A percentile compares a stretch with the other conserved stretches of the same genome.
Evolutionary conservation across 2,888 invertebrate species (phyloP).

Genomic region (Acanthosepion esculentum): DNA sequence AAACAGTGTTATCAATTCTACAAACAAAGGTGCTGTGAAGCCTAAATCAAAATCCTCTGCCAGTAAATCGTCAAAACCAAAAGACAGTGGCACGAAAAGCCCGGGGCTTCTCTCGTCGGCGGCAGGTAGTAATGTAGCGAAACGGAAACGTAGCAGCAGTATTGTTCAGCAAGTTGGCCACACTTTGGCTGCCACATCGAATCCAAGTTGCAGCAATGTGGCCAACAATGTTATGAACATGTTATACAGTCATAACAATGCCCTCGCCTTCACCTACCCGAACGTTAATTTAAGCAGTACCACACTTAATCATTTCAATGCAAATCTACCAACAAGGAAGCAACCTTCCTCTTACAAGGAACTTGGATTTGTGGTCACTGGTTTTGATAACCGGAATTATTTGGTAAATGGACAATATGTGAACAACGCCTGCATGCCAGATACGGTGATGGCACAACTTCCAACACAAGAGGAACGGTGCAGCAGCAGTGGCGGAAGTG

Average conservation of each 20-base stretch:
- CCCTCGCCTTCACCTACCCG: slow-evolving; percentile 63
- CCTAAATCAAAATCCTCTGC: slow-evolving; percentile 60
- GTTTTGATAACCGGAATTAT: slow-evolving; percentile 61
- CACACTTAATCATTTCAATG: slow-evolving; percentile 61
- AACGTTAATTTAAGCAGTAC: slow-evolving; percentile 60
- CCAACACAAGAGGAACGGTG: slow-evolving; percentile 54
- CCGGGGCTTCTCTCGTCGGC: slow-evolving; percentile 50
- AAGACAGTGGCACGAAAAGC: slow-evolving; percentile 56
- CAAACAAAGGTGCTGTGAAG: slow-evolving; percentile 59
- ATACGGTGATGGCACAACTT: slow-evolving; percentile 57
- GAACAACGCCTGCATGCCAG: slow-evolving; percentile 62
- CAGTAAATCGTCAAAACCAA: slow-evolving; percentile 57
- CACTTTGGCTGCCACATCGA: slow-evolving; percentile 53
- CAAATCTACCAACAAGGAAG: slow-evolving; percentile 59
- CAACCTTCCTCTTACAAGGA: slow-evolving; percentile 57
- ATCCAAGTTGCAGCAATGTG: slow-evolving; percentile 54
- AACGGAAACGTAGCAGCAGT: slow-evolving; percentile 62
- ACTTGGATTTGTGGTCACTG: slow-evolving; percentile 63
- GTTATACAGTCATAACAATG: slow-evolving; percentile 53
- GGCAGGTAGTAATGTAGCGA: slow-evolving; percentile 53
- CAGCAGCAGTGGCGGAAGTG: slow-evolving; percentile 52
- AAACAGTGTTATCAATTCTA: slow-evolving; percentile 54
- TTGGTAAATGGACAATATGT: slow-evolving; percentile 68
- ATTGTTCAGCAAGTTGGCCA: slow-evolving; percentile 53
- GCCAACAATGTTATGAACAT: slow-evolving; percentile 53